Evolutionary conservation across 2,797 vertebrate species (phyloP), one percentile per base, ranked within the genome.

Genomic region (Bufotes viridis): DNA sequence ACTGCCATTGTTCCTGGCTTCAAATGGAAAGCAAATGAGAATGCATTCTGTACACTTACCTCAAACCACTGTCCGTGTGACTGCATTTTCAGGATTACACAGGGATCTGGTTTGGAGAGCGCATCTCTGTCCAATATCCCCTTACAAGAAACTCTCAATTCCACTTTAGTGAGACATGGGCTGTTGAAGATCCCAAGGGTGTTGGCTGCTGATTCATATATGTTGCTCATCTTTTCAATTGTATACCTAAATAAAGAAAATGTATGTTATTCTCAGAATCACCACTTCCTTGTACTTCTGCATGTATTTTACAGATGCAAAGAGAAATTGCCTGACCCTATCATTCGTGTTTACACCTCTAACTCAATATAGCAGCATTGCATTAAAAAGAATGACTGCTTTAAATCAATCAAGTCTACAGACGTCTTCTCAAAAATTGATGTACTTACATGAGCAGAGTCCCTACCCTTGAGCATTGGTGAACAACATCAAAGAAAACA

Each of bases 61-160:
- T 99, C 98, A 86, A 99, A 98, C 98, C 98, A 99, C 91, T 99
- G 98, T 65, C 98, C 98, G 0, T 99, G 98, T 0, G 98, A 99
- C 94, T 99, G 98, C 98, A 99, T 98, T 95, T 99, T 99, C 87
- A 99, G 95, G 92, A 99, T 97, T 90, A 99, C 98, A 57, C 98
- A 99, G 72, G 98, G 98, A 91, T 99, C 98, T 0, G 98, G 98
- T 84, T 98, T 99, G 89, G 98, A 99, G 90, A 99, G 98, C 5
- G 98, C 98, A 87, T 99, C 98, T 76, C 98, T 95, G 94, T 99
- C 98, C 0, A 97, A 99, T 93, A 99, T 98, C 84, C 98, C 96
- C 91, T 98, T 97, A 93, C 97, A 98, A 0, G 98, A 97, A 89
- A 99, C 97, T 85, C 98, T 95, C 93, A 99, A 94, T 93, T 99